A percentile compares a stretch with the other conserved stretches of the same genome.
Conservation (phyloP, 2,888 invertebrate genomes). For the Gonocerus acuteangulatus region DNA sequence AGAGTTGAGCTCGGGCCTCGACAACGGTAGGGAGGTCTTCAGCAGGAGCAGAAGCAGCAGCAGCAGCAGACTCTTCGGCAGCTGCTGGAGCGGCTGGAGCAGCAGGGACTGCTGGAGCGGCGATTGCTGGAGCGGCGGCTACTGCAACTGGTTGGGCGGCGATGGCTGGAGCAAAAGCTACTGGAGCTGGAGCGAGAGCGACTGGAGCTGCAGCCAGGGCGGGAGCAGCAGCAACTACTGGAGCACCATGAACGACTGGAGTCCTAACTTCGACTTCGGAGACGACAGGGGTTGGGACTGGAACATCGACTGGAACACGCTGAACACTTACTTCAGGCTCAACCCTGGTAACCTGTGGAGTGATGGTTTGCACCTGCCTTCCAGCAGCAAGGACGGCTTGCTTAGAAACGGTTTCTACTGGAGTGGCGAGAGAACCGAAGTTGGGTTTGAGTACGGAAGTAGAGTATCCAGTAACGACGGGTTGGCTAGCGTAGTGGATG, state of each 20-base stretch:
- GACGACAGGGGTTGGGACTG: slow-evolving; percentile 39
- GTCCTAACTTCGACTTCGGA: slow-evolving; percentile 40
- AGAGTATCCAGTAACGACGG: slow-evolving; percentile 43
- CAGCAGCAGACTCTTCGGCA: too few species aligned
- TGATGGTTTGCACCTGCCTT: slow-evolving; percentile 42
- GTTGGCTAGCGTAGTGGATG: slow-evolving; percentile 42
- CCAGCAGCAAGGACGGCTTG: slow-evolving; percentile 42
- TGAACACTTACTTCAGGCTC: slow-evolving; percentile 42
- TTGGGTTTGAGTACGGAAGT: slow-evolving; percentile 42
- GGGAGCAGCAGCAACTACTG: slow-evolving; percentile 36
- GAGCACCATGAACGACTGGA: slow-evolving; percentile 37
- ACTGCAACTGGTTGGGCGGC: not conserved
- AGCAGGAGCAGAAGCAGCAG: slow-evolving; percentile 2
- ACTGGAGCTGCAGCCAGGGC: slow-evolving; percentile 39
- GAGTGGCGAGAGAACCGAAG: slow-evolving; percentile 39
- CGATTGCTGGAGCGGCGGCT: not conserved
- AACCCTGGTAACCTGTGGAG: slow-evolving; percentile 42
- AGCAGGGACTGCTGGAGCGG: not conserved
- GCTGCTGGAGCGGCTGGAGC: slow-evolving; percentile 4
- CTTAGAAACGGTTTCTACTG: slow-evolving; percentile 39
- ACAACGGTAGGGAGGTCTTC: not conserved
- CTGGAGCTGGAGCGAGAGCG: slow-evolving; percentile 40
- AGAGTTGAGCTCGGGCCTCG: not conserved
- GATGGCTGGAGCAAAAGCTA: slow-evolving; percentile 34
- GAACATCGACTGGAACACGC: slow-evolving; percentile 39